Evolutionary conservation across 2,113 vertebrate genomes (phyloP).

Genomic region (Vombatus ursinus): DNA sequence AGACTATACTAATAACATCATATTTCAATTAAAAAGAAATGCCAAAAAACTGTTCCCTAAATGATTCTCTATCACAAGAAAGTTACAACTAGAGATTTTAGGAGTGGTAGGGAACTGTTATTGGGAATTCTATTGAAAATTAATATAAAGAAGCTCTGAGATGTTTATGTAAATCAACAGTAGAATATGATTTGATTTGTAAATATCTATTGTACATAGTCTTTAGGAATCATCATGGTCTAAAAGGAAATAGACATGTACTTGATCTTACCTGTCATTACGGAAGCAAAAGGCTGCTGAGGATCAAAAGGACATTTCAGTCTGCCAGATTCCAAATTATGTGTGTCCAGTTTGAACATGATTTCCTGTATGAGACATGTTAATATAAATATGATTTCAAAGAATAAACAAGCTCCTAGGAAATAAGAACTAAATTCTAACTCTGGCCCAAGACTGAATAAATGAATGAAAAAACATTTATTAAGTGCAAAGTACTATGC

Average conservation of each 20-base stretch:
- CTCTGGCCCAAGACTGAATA: background rate
- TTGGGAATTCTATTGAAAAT: background rate
- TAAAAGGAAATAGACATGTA: background rate
- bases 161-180: background rate
- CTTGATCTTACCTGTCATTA: slow-evolving; percentile 92
- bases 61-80: background rate
- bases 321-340: slow-evolving; percentile 93
- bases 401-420: background rate
- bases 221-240: slow-evolving; percentile 24
- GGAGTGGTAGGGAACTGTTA: background rate
- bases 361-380: slow-evolving; percentile 83
- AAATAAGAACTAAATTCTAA: slow-evolving; percentile 26
- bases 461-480: slow-evolving; percentile 14
- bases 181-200: slow-evolving; percentile 8
- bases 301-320: slow-evolving; percentile 98
- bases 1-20: background rate
- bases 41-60: background rate
- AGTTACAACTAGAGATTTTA: background rate
- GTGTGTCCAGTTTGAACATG: slow-evolving; percentile 88
- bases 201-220: background rate
- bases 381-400: slow-evolving; percentile 20
- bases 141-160: slow-evolving; percentile 24
- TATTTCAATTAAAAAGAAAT: background rate
- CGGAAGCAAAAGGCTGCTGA: slow-evolving; percentile 93
- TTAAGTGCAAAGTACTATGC: background rate